phyloP scores from a whole-genome alignment of 2,113 vertebrate genomes.

The Gopherus evgoodei region DNA sequence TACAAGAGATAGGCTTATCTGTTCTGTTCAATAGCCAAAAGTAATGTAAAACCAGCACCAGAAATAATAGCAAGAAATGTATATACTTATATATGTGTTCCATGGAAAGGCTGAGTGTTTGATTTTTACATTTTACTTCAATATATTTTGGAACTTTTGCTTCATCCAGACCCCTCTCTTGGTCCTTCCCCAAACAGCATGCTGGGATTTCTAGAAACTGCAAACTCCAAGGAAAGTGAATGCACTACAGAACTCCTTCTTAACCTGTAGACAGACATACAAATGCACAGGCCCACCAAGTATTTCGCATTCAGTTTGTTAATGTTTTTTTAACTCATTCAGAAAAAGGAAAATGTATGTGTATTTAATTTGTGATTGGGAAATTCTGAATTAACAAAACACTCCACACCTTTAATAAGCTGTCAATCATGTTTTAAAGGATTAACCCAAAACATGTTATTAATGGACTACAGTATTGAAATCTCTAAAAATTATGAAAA shows the following conservation, averaged over 20 bases:
- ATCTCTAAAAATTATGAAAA: slow-evolving; percentile 2
- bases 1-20: rapidly evolving
- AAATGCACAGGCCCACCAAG: not conserved
- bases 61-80: not conserved
- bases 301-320: not conserved
- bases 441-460: slow-evolving; percentile 62
- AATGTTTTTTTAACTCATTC: not conserved
- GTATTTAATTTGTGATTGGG: not conserved
- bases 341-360: slow-evolving; percentile 3
- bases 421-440: slow-evolving; percentile 31
- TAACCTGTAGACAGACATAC: not conserved
- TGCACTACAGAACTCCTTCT: not conserved
- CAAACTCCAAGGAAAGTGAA: not conserved
- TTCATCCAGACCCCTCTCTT: not conserved
- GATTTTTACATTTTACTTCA: not conserved
- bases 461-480: slow-evolving; percentile 39
- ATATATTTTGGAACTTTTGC: not conserved
- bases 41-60: not conserved
- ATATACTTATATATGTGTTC: not conserved
- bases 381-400: slow-evolving; percentile 8
- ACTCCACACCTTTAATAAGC: not conserved
- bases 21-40: not conserved
- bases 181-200: not conserved
- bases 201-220: not conserved
- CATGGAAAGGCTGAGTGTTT: not conserved